These are phyloP conservation scores for Gavialis gangeticus DNA, from an alignment of 2,113 vertebrate species.

Conservation along the genomic window DNA sequence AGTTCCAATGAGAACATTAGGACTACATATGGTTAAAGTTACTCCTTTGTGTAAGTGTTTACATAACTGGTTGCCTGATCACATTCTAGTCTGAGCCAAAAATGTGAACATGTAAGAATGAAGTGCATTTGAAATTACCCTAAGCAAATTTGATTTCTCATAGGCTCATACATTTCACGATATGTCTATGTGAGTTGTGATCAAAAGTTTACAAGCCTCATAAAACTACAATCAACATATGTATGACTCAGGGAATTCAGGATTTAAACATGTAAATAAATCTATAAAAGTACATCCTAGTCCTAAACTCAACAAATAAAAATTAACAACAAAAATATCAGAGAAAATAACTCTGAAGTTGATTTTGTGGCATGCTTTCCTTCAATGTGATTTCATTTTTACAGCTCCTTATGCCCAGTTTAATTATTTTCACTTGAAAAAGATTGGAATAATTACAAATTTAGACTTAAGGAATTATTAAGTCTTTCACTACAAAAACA, in stretches of 20 bases:
- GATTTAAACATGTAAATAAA: neutral
- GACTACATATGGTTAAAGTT: neutral
- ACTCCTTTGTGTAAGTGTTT: neutral
- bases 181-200: neutral
- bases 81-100: neutral
- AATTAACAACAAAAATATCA: neutral
- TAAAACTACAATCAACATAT: neutral
- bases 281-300: neutral
- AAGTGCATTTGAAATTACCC: neutral
- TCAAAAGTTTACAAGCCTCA: neutral
- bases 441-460: neutral
- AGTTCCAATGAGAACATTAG: neutral
- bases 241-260: neutral
- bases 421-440: constrained; percentile 33
- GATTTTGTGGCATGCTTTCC: constrained; percentile 1
- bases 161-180: neutral
- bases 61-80: neutral
- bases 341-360: neutral
- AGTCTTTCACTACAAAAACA: neutral
- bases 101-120: neutral
- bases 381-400: neutral
- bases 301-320: neutral
- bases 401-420: neutral
- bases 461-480: neutral
- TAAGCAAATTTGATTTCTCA: neutral